Base-by-base conservation (phyloP, 2,888 invertebrate species). In the Amphipyra tragopoginis region DNA sequence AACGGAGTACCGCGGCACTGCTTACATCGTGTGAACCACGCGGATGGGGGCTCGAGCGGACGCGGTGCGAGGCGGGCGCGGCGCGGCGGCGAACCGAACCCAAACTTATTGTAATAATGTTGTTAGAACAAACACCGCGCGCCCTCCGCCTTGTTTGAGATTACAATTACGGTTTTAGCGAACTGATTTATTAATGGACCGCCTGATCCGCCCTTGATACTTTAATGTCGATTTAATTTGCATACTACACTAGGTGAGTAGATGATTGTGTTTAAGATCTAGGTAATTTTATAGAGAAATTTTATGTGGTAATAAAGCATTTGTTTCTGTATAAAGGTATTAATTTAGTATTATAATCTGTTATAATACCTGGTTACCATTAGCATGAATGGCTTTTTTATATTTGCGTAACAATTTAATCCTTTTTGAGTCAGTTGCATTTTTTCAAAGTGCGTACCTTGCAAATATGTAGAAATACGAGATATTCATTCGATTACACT, bases 131-230 rank as follows among this genome's bases (percentile, higher is more conserved):
- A 94, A 94, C 94, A 94, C 87, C 83, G 87, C 83, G 81, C 89
- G 82, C 92, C 90, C 91, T 89, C 87, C 85, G 86, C 90, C 91
- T 90, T 94, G 93, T 93, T 94, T 94, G 94, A 93, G 93, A 93
- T 94, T 93, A 93, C 94, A 94, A 94, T 94, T 94, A 94, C 94
- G 93, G 94, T 91, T 94, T 94, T 93, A 93, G 94, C 93, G 91
- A 92, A 93, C 93, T 94, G 94, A 94, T 94, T 94, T 94, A 94
- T 94, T 94, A 94, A 94, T 94, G 93, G 93, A 90, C 90, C 91
- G 93, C 89, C 91, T 93, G 93, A 94, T 93, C 93, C 93, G 91
- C 88, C 92, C 87, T 87, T 93, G 93, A 93, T 93, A 93, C 94
- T 92, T 93, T 92, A 92, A 93, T 93, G 90, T 92, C 92, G 92